Conservation (phyloP, 2,113 vertebrate species). For the Aptenodytes forsteri region DNA sequence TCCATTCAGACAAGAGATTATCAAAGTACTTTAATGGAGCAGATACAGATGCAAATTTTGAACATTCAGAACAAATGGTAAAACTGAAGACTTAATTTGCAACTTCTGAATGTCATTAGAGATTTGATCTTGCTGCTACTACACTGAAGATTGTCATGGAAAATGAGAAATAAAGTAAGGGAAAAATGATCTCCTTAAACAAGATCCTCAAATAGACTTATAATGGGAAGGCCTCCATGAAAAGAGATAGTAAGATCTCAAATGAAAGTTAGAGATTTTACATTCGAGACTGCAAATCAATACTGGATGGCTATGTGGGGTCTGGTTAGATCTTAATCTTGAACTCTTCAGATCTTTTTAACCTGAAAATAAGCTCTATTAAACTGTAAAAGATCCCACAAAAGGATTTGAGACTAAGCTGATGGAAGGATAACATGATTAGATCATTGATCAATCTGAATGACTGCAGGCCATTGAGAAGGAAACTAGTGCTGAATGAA, state of each 20-base stretch:
- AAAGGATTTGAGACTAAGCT: constrained; percentile 78
- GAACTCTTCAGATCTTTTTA: constrained; percentile 70
- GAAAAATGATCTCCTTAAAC: not conserved
- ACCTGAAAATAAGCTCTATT: constrained; percentile 79
- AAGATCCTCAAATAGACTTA: not conserved
- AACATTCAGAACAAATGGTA: not conserved
- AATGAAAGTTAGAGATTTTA: not conserved
- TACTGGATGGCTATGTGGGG: not conserved
- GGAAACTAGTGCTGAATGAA: constrained; percentile 80
- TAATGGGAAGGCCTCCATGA: not conserved
- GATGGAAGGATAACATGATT: constrained; percentile 76
- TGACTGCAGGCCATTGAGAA: constrained; percentile 77
- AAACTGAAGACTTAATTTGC: not conserved
- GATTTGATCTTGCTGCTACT: not conserved
- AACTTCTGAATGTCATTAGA: not conserved
- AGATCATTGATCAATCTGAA: constrained; percentile 79
- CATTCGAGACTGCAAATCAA: not conserved
- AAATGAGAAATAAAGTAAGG: not conserved
- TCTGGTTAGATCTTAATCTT: constrained; percentile 70
- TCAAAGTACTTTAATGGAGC: not conserved
- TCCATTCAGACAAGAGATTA: not conserved
- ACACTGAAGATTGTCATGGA: not conserved
- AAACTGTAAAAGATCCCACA: constrained; percentile 79
- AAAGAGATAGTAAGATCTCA: not conserved
- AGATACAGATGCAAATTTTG: not conserved